A percentile compares a stretch with the other conserved stretches of the same genome.
phyloP scores from a whole-genome alignment of 2,113 vertebrate genomes.

The Toxotes chatareus region DNA sequence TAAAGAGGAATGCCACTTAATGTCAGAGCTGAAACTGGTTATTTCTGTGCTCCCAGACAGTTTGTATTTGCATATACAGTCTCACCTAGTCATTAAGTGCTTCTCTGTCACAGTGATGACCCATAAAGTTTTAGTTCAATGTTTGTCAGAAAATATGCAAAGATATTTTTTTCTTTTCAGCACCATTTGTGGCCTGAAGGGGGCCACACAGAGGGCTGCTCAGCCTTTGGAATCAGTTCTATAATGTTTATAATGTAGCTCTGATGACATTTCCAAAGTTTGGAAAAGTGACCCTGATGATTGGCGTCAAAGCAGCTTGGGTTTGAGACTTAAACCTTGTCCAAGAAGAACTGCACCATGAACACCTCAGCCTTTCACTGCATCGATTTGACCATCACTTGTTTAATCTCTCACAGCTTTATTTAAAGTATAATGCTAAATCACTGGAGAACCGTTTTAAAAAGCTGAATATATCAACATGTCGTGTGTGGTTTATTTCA shows the following conservation, averaged over 20 bases:
- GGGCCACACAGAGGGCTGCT: too few species aligned
- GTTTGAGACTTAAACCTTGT: too few species aligned
- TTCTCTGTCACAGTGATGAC: constrained; percentile 1
- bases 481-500: neutral
- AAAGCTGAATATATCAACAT: too few species aligned
- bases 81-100: constrained; percentile 26
- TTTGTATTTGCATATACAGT: constrained; percentile 38
- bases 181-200: neutral
- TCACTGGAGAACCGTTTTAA: too few species aligned
- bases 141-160: neutral
- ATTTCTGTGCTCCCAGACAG: constrained; percentile 46
- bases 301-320: too few species aligned
- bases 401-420: neutral
- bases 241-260: too few species aligned
- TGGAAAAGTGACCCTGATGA: too few species aligned
- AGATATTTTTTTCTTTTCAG: neutral
- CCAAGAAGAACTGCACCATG: too few species aligned
- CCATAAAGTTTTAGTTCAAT: constrained; percentile 11
- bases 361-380: neutral
- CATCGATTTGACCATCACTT: neutral
- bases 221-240: too few species aligned
- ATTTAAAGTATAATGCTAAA: neutral
- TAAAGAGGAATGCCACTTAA: constrained; percentile 61
- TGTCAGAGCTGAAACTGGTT: constrained; percentile 46
- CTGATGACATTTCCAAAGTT: too few species aligned